phyloP scores from a whole-genome alignment of 2,888 invertebrate species.

The Xiphydria camelus region DNA sequence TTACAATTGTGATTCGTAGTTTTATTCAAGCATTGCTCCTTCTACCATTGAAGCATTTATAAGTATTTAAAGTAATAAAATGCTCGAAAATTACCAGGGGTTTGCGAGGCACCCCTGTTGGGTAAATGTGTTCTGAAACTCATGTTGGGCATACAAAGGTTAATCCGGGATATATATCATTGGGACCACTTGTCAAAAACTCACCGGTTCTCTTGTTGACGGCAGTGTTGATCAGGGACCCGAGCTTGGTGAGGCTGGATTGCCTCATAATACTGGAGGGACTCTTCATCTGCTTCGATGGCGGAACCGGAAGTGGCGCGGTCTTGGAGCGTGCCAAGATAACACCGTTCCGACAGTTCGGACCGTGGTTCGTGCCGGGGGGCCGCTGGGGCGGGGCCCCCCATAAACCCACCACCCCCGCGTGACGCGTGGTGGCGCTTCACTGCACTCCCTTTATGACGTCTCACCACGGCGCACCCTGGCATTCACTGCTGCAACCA shows the following conservation, averaged over 20 bases:
- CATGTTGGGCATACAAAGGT: too few species aligned
- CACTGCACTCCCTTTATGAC: neutral
- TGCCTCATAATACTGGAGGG: slow-evolving; percentile 63
- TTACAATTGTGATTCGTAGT: too few species aligned
- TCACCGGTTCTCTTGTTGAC: slow-evolving; percentile 60
- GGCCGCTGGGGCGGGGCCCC: slow-evolving; percentile 56
- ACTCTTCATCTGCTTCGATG: slow-evolving; percentile 56
- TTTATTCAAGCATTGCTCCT: too few species aligned
- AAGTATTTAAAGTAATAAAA: too few species aligned
- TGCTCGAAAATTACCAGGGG: too few species aligned
- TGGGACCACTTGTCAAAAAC: too few species aligned
- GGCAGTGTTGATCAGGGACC: slow-evolving; percentile 66
- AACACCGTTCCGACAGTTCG: slow-evolving; percentile 44
- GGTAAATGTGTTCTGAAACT: too few species aligned
- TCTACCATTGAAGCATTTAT: too few species aligned
- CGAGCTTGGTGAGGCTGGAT: slow-evolving; percentile 67
- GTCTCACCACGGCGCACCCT: neutral
- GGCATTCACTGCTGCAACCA: slow-evolving; percentile 5
- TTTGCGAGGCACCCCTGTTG: too few species aligned
- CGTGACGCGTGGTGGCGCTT: slow-evolving; percentile 54
- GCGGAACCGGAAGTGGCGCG: slow-evolving; percentile 39
- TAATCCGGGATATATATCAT: too few species aligned
- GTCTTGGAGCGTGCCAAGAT: slow-evolving; percentile 43
- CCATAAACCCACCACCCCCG: slow-evolving; percentile 56
- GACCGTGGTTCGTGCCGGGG: slow-evolving; percentile 47